Conservation (phyloP, 2,113 vertebrate species). For the Clarias batrachus region DNA sequence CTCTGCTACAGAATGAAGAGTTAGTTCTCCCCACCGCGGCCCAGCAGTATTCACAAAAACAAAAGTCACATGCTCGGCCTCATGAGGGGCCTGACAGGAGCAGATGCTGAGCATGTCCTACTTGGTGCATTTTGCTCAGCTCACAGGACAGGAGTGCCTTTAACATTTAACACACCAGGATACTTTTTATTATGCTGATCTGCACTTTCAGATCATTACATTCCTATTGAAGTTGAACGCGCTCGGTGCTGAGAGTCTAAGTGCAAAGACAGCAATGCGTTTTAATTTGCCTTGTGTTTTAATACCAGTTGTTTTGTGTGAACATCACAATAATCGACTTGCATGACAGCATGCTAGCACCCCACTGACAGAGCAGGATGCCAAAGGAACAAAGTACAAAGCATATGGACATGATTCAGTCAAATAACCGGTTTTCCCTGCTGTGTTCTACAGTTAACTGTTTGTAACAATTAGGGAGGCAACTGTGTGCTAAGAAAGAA, state of each 20-base stretch:
- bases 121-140: slow-evolving; percentile 37
- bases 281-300: too few species aligned
- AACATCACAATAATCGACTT: not conserved
- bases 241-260: not conserved
- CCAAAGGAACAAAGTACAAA: slow-evolving; percentile 8
- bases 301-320: too few species aligned
- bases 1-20: slow-evolving; percentile 11
- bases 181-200: not conserved
- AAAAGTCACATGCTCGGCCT: slow-evolving; percentile 40
- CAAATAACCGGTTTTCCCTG: slow-evolving; percentile 17
- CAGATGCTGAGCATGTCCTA: slow-evolving; percentile 50
- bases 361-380: not conserved
- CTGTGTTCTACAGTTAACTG: not conserved
- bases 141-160: slow-evolving; percentile 2
- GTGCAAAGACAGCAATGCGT: not conserved
- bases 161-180: not conserved
- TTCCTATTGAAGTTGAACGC: not conserved
- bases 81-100: slow-evolving; percentile 49
- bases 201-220: slow-evolving; percentile 2
- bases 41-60: slow-evolving; percentile 45
- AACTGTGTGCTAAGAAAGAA: not conserved
- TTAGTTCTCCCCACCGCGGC: slow-evolving; percentile 20
- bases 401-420: slow-evolving; percentile 1
- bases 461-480: slow-evolving; percentile 13
- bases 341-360: not conserved